A percentile compares a stretch with the other conserved stretches of the same genome.
phyloP scores from a whole-genome alignment of 1,140 invertebrate genomes.

The Trichomalopsis sarcophagae region DNA sequence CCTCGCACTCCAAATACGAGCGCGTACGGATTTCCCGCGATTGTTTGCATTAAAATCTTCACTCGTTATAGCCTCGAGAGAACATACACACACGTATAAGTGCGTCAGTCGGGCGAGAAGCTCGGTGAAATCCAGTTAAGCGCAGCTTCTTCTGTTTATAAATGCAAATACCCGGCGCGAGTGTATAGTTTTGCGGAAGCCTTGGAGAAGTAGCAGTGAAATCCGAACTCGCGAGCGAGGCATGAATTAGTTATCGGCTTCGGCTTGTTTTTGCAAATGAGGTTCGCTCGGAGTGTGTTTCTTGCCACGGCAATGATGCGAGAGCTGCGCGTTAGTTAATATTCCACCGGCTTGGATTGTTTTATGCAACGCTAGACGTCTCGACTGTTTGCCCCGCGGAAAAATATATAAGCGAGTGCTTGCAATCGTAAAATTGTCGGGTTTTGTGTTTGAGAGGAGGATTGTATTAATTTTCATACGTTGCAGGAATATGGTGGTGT shows the following conservation, averaged over 20 bases:
- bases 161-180: background rate
- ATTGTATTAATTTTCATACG: too few relatives aligned
- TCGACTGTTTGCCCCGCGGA: background rate
- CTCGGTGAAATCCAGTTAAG: constrained; percentile 42
- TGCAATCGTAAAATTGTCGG: too few relatives aligned
- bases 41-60: background rate
- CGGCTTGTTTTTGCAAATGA: constrained; percentile 17
- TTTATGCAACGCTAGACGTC: background rate
- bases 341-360: background rate
- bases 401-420: too few relatives aligned
- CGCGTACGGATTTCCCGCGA: background rate
- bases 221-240: background rate
- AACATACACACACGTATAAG: background rate
- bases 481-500: too few relatives aligned
- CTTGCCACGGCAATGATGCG: background rate
- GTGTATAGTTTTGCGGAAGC: background rate
- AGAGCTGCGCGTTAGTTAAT: background rate
- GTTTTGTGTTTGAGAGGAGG: too few relatives aligned
- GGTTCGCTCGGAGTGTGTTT: background rate
- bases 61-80: background rate
- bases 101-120: background rate
- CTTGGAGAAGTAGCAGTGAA: background rate
- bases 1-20: too few relatives aligned
- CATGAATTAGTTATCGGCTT: constrained; percentile 25
- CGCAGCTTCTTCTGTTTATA: constrained; percentile 35